phyloP scores from a whole-genome alignment of 2,113 vertebrate genomes.

The Scatophagus argus region DNA sequence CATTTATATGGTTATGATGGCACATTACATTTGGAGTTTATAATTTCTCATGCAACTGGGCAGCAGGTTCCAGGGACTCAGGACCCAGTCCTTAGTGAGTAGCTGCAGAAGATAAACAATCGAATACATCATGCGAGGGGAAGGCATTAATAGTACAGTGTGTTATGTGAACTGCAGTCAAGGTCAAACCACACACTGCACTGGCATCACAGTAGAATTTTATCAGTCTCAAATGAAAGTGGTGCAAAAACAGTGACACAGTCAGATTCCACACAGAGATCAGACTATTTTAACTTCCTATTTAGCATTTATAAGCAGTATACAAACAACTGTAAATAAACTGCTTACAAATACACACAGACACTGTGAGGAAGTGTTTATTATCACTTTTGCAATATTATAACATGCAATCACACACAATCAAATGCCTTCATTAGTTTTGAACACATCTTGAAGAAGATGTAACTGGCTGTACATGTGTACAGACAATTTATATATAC shows the following conservation, averaged over 20 bases:
- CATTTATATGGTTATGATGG: slow-evolving; percentile 45
- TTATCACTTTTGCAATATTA: not conserved
- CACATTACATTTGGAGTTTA: slow-evolving; percentile 29
- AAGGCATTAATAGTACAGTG: slow-evolving; percentile 27
- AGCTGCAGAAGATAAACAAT: slow-evolving; percentile 45
- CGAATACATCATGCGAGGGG: slow-evolving; percentile 36
- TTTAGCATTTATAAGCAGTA: not conserved
- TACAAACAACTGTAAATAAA: not conserved
- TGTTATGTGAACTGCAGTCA: slow-evolving; percentile 36
- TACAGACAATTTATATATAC: too few species aligned
- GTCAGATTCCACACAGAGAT: not conserved
- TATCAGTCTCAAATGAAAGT: not conserved
- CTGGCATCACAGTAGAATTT: slow-evolving; percentile 6
- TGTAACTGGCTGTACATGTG: too few species aligned
- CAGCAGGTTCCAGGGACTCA: slow-evolving; percentile 11
- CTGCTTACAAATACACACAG: not conserved
- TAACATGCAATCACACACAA: not conserved
- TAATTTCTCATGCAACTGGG: slow-evolving; percentile 34
- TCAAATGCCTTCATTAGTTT: not conserved
- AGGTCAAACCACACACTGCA: slow-evolving; percentile 32
- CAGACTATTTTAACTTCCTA: not conserved
- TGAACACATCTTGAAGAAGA: not conserved
- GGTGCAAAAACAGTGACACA: not conserved
- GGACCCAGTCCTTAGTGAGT: slow-evolving; percentile 1
- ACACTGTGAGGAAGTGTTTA: not conserved